Evolutionary conservation across 1,140 invertebrate species (phyloP).

Genomic region (Mylabris phalerata): DNA sequence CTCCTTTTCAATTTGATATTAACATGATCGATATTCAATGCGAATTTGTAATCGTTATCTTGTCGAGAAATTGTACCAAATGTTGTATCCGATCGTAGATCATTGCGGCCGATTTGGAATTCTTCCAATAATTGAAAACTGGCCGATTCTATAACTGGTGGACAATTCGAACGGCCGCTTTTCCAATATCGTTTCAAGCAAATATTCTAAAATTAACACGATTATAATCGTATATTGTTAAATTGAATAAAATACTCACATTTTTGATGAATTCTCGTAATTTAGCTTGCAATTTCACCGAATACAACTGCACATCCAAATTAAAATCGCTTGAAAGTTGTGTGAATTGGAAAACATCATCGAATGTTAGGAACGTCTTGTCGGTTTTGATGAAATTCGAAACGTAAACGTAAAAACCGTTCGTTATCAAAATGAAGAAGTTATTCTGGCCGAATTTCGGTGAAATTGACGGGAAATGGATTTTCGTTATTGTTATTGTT

Average conservation of each 20-base stretch:
- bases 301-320: not conserved
- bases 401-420: not conserved
- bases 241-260: not conserved
- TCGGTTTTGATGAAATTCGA: not conserved
- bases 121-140: not conserved
- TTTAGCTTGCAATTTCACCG: not conserved
- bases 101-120: not conserved
- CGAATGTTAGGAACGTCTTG: not conserved
- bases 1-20: too few relatives aligned
- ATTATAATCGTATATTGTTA: not conserved
- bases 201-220: too few relatives aligned
- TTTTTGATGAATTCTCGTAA: not conserved
- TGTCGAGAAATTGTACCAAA: too few relatives aligned
- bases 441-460: not conserved
- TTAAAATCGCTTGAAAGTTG: not conserved
- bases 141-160: too few relatives aligned
- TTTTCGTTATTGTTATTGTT: not conserved
- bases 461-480: not conserved
- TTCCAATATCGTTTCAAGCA: too few relatives aligned
- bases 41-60: too few relatives aligned
- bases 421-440: not conserved
- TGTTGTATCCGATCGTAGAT: not conserved
- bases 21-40: too few relatives aligned
- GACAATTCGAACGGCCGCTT: too few relatives aligned
- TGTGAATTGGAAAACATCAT: not conserved